A percentile compares a stretch with the other conserved stretches of the same genome.
These are phyloP conservation scores for Cirrhinus molitorella DNA, from an alignment of 2,797 vertebrate genomes.

Conservation along the genomic window DNA sequence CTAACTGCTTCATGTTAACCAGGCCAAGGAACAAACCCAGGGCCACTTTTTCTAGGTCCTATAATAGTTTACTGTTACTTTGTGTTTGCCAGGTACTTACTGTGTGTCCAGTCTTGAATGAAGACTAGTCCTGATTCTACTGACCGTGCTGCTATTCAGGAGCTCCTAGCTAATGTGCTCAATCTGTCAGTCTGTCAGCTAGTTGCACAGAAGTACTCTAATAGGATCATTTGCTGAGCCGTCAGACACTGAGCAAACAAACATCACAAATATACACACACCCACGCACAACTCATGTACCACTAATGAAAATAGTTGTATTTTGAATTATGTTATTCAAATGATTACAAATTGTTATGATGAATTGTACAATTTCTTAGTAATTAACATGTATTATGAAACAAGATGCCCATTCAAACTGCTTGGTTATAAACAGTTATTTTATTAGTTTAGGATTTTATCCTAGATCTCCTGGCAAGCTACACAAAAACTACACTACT, in stretches of 20 bases:
- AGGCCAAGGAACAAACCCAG: not conserved
- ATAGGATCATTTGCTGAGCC: slow-evolving; percentile 39
- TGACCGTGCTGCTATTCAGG: not conserved
- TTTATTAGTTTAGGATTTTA: not conserved
- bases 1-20: not conserved
- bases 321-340: not conserved
- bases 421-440: not conserved
- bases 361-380: not conserved
- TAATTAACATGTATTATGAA: not conserved
- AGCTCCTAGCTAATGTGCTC: not conserved
- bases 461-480: not conserved
- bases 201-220: slow-evolving; percentile 9
- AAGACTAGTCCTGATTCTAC: not conserved
- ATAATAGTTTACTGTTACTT: not conserved
- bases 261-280: slow-evolving; percentile 9
- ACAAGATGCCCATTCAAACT: not conserved
- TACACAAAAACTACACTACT: not conserved
- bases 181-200: slow-evolving; percentile 22
- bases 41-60: not conserved
- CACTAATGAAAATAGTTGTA: not conserved
- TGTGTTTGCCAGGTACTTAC: not conserved
- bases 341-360: not conserved
- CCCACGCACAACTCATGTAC: not conserved
- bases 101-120: slow-evolving; percentile 19
- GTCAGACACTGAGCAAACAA: slow-evolving; percentile 35